Conservation (phyloP, 1,140 invertebrate genomes). For the Potamilus streckersoni region DNA sequence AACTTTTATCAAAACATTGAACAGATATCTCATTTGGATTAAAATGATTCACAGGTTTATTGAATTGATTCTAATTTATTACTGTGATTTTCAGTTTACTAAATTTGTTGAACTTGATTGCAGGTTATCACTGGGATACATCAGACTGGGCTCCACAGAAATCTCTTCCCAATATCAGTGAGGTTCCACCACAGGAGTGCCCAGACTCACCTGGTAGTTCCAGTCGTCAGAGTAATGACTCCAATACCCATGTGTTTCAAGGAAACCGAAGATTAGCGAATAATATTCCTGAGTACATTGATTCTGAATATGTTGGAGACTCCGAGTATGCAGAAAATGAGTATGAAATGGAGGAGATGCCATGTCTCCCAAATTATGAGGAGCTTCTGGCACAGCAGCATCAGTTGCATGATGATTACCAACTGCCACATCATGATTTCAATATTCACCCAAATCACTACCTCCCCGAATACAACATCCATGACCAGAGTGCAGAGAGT, state of each 20-base stretch:
- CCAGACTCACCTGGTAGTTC: slow-evolving; percentile 80
- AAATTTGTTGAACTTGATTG: slow-evolving; percentile 30
- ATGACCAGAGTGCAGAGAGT: slow-evolving; percentile 25
- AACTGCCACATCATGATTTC: slow-evolving; percentile 76
- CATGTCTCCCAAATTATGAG: slow-evolving; percentile 58
- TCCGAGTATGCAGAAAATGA: slow-evolving; percentile 73
- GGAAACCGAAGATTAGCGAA: too few species aligned
- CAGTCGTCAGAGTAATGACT: slow-evolving; percentile 88
- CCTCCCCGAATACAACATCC: slow-evolving; percentile 73
- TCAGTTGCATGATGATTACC: slow-evolving; percentile 65
- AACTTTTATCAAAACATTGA: too few species aligned
- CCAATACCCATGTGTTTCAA: slow-evolving; percentile 72
- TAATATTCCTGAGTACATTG: slow-evolving; percentile 71
- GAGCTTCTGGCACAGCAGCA: slow-evolving; percentile 62
- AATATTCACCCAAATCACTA: slow-evolving; percentile 87
- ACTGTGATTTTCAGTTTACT: slow-evolving; percentile 3
- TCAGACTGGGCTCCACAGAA: slow-evolving; percentile 88
- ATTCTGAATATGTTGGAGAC: slow-evolving; percentile 79
- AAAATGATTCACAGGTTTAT: too few species aligned
- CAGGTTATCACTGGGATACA: slow-evolving; percentile 95
- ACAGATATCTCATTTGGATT: too few species aligned
- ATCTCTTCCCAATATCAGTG: slow-evolving; percentile 88
- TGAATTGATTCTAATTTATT: background rate
- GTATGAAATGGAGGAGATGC: slow-evolving; percentile 69
- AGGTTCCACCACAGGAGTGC: slow-evolving; percentile 90